Evolutionary conservation across 2,888 invertebrate species (phyloP).

Genomic region (Conistra vaccinii): DNA sequence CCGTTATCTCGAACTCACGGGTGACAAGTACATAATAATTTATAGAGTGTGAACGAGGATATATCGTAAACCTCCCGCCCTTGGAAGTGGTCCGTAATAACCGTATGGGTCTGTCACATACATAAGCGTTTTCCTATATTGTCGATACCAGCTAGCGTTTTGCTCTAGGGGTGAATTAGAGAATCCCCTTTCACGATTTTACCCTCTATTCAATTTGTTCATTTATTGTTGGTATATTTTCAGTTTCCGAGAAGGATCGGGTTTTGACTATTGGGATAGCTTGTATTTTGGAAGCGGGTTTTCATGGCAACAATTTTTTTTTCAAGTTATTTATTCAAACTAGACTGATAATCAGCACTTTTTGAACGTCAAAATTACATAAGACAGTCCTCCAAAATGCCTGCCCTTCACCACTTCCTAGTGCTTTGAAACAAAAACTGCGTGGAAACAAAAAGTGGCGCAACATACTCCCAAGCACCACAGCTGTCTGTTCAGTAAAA

Average conservation of each 20-base stretch:
- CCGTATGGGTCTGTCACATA: slow-evolving; percentile 1
- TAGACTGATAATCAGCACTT: too few relatives aligned
- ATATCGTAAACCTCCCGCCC: background rate
- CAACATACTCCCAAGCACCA: background rate
- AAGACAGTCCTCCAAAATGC: too few relatives aligned
- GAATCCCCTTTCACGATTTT: slow-evolving; percentile 12
- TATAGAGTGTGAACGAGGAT: background rate
- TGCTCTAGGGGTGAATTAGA: slow-evolving; percentile 27
- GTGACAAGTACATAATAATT: too few relatives aligned
- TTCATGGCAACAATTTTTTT: background rate
- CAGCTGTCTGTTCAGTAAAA: background rate
- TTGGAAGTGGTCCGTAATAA: background rate
- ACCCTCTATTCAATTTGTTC: slow-evolving; percentile 30
- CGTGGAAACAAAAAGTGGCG: background rate
- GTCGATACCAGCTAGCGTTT: slow-evolving; percentile 14
- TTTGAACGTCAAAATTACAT: too few relatives aligned
- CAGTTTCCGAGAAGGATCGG: background rate
- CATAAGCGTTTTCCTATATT: slow-evolving; percentile 22
- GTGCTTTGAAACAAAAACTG: background rate
- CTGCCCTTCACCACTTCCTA: background rate
- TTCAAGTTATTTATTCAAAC: background rate
- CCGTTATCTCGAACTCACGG: background rate
- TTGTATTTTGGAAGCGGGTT: background rate
- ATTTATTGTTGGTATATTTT: slow-evolving; percentile 12
- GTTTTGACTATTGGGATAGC: background rate